Evolutionary conservation across 1,140 invertebrate species (phyloP).

Genomic region (Holotrichia oblita): DNA sequence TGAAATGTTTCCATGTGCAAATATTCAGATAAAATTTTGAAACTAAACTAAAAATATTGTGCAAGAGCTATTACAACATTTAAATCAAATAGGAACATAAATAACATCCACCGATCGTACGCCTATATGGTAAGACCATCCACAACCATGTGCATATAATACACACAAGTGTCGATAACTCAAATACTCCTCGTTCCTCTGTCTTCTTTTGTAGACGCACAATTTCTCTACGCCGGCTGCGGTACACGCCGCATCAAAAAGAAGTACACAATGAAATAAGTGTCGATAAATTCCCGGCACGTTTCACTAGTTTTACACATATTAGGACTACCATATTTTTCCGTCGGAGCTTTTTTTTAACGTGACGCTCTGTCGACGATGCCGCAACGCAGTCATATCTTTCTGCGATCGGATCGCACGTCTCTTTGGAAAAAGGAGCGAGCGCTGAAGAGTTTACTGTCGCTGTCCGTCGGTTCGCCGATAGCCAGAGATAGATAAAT

Average conservation of each 20-base stretch:
- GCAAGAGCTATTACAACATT: no score
- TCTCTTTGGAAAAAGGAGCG: neutral
- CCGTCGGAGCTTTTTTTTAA: slow-evolving; percentile 12
- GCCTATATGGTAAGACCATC: neutral
- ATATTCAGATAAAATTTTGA: no score
- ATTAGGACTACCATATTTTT: slow-evolving; percentile 30
- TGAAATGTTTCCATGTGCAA: no score
- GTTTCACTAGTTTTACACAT: slow-evolving; percentile 36
- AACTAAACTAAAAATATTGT: no score
- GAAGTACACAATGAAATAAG: slow-evolving; percentile 8
- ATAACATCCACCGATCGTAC: neutral
- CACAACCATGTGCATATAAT: neutral
- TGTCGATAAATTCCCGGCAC: slow-evolving; percentile 35
- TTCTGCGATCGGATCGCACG: slow-evolving; percentile 19
- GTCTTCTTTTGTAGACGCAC: neutral
- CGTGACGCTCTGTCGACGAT: neutral
- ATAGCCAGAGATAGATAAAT: slow-evolving; percentile 32
- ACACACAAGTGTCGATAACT: neutral
- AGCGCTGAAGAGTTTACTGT: slow-evolving; percentile 20
- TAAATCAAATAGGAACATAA: slow-evolving; percentile 2
- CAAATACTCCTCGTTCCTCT: neutral
- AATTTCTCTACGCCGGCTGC: neutral
- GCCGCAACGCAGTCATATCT: slow-evolving; percentile 13
- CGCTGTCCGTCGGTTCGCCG: slow-evolving; percentile 3
- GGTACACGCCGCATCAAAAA: neutral